These are phyloP conservation scores for Calephelis perditalis DNA, from an alignment of 2,888 invertebrate species.

Conservation along the genomic window DNA sequence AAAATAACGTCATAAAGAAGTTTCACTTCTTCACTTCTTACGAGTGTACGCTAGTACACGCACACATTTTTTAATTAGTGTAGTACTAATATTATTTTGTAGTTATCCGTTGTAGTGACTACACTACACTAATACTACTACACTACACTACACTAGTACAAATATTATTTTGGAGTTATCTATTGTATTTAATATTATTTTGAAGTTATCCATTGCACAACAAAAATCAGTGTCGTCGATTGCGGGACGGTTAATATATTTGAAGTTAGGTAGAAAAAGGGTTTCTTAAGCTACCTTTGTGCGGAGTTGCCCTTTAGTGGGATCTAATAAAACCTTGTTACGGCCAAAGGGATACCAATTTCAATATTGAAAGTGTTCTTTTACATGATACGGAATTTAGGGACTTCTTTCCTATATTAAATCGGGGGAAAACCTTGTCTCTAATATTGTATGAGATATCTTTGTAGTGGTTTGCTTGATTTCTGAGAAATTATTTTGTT, in stretches of 20 bases:
- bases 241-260: slow-evolving; percentile 74
- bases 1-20: no score
- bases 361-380: slow-evolving; percentile 77
- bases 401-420: slow-evolving; percentile 74
- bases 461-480: slow-evolving; percentile 38
- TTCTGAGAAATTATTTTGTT: slow-evolving; percentile 21
- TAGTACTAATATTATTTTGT: no score
- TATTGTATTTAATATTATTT: not conserved
- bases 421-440: slow-evolving; percentile 65
- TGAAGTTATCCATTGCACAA: not conserved
- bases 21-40: no score
- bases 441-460: slow-evolving; percentile 47
- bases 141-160: no score
- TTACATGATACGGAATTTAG: slow-evolving; percentile 78
- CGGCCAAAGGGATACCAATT: slow-evolving; percentile 77
- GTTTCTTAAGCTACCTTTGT: slow-evolving; percentile 75
- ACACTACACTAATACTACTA: no score
- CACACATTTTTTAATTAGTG: no score
- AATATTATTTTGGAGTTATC: no score
- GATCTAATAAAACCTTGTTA: slow-evolving; percentile 79
- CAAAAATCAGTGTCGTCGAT: slow-evolving; percentile 30
- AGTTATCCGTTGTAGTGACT: no score
- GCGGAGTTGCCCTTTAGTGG: slow-evolving; percentile 76
- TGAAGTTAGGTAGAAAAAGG: slow-evolving; percentile 75
- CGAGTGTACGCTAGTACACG: no score